These are phyloP conservation scores for Champsocephalus esox DNA, from an alignment of 2,797 vertebrate species.

Conservation along the genomic window DNA sequence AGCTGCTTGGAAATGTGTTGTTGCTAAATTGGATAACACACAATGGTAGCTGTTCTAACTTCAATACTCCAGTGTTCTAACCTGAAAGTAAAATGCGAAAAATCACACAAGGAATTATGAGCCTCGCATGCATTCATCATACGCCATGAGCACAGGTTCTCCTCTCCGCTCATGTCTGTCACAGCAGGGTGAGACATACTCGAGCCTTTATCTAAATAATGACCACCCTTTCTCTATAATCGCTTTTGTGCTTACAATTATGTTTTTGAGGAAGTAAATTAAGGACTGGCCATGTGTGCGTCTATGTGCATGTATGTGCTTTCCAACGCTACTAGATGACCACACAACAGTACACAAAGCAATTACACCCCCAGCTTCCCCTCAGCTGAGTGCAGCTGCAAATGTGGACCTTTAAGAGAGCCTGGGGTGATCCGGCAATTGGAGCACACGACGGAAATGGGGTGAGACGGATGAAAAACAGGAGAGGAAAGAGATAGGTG, in stretches of 20 bases:
- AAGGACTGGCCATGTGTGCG: constrained; percentile 17
- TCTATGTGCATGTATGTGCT: constrained; percentile 56
- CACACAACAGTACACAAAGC: constrained; percentile 66
- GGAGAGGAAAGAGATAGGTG: constrained; percentile 56
- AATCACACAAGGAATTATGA: constrained; percentile 52
- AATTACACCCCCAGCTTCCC: constrained; percentile 64
- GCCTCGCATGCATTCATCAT: constrained; percentile 44
- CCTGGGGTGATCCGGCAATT: constrained; percentile 71
- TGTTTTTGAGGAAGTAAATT: constrained; percentile 28
- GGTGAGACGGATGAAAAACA: constrained; percentile 74
- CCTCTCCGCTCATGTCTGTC: constrained; percentile 36
- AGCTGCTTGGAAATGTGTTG: background rate
- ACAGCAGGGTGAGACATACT: constrained; percentile 58
- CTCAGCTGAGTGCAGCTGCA: constrained; percentile 57
- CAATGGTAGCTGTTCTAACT: constrained; percentile 12
- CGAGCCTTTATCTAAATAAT: constrained; percentile 59
- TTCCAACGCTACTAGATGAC: constrained; percentile 63
- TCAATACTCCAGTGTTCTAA: constrained; percentile 20
- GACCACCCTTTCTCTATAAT: constrained; percentile 55
- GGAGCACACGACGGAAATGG: constrained; percentile 72
- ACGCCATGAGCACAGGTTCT: constrained; percentile 43
- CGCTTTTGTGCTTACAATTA: constrained; percentile 35
- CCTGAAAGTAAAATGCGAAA: constrained; percentile 46
- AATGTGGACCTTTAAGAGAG: constrained; percentile 70
- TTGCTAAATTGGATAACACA: too few species aligned